Conservation (phyloP, 2,113 vertebrate genomes). For the Tiliqua scincoides region DNA sequence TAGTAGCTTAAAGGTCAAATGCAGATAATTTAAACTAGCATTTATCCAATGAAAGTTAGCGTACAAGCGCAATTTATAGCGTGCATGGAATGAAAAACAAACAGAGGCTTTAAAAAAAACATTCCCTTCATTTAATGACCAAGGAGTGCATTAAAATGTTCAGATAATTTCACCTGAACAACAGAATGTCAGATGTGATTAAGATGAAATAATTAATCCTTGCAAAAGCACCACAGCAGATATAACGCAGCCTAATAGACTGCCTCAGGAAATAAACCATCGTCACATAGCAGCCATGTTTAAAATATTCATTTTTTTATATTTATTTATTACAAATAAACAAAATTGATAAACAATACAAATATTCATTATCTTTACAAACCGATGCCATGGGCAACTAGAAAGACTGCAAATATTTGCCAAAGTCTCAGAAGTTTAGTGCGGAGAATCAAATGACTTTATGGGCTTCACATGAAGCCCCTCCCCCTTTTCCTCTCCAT, state of each 20-base stretch:
- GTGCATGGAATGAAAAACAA: conserved; percentile 54
- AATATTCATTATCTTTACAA: background rate
- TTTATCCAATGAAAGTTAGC: conserved; percentile 80
- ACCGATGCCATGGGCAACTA: background rate
- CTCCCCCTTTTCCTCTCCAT: background rate
- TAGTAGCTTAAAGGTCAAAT: conserved; percentile 88
- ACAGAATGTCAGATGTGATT: background rate
- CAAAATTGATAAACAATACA: no score
- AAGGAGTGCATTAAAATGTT: background rate
- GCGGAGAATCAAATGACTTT: background rate
- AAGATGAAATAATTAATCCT: background rate
- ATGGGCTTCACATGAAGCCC: background rate
- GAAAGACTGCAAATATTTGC: background rate
- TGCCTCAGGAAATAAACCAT: background rate
- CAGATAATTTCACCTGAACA: background rate
- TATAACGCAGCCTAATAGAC: background rate
- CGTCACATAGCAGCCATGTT: background rate
- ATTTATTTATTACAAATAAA: no score
- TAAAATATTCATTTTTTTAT: conserved; percentile 2
- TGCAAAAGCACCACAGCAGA: background rate
- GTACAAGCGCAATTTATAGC: conserved; percentile 73
- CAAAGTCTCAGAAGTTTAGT: background rate
- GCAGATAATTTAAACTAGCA: conserved; percentile 83
- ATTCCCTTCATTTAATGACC: conserved; percentile 40
- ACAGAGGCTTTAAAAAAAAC: conserved; percentile 17